Conservation (phyloP, 2,113 vertebrate species). For the Callorhinus ursinus region DNA sequence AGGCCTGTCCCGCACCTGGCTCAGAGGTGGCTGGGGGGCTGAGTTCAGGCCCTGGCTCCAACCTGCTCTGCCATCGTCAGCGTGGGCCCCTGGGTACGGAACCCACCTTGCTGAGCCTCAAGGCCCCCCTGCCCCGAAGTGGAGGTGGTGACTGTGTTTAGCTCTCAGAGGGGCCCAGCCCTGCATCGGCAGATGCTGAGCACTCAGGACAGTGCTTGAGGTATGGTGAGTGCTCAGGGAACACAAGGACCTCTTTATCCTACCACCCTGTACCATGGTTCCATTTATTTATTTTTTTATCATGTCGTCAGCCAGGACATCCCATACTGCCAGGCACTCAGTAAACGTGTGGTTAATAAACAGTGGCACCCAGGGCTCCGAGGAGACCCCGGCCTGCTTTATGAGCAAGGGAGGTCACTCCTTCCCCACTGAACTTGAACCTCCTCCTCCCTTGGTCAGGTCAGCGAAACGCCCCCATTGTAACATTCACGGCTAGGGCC, state of each 20-base stretch:
- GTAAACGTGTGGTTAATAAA: accelerated
- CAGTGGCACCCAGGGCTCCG: accelerated
- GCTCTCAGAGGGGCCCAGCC: neutral
- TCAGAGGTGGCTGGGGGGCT: neutral
- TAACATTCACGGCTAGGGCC: accelerated
- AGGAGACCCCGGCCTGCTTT: neutral
- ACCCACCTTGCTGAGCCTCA: accelerated
- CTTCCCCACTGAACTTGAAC: accelerated
- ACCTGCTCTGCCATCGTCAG: accelerated
- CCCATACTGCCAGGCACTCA: accelerated
- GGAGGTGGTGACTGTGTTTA: accelerated
- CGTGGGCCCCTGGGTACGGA: accelerated
- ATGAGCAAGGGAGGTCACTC: neutral
- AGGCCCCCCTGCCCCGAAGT: accelerated
- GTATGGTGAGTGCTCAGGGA: accelerated
- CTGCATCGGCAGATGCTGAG: neutral
- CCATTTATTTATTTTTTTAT: neutral
- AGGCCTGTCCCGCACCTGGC: neutral
- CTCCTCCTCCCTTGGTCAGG: neutral
- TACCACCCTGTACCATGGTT: neutral
- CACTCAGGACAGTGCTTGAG: neutral
- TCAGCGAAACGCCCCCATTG: neutral
- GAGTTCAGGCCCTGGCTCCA: neutral
- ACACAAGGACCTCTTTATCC: neutral
- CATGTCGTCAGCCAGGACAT: accelerated